phyloP scores from a whole-genome alignment of 2,888 invertebrate species.

The Mesoligia furuncula region DNA sequence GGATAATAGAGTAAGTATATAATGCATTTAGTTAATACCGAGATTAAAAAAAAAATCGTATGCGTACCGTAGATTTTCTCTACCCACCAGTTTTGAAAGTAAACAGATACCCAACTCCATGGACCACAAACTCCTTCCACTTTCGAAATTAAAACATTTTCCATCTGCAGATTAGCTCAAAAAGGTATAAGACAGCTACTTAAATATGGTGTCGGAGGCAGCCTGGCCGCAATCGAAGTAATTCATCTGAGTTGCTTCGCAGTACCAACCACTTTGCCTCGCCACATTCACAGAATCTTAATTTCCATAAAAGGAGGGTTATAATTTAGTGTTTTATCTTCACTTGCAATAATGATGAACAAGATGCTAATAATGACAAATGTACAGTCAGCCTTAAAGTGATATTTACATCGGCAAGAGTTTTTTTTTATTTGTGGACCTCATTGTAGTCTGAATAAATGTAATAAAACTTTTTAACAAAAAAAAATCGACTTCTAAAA shows the following conservation, averaged over 20 bases:
- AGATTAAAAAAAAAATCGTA: neutral
- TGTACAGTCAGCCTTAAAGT: neutral
- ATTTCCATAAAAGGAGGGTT: neutral
- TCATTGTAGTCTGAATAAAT: neutral
- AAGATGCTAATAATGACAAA: neutral
- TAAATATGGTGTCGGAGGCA: conserved; percentile 43
- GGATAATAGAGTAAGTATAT: neutral
- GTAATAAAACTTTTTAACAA: too few relatives aligned
- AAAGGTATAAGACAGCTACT: conserved; percentile 49
- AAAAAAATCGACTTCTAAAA: too few relatives aligned
- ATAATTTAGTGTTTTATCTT: neutral
- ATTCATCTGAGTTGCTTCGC: conserved; percentile 40
- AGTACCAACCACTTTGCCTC: conserved; percentile 7
- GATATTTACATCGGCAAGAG: neutral
- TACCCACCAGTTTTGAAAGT: neutral
- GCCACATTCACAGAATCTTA: neutral
- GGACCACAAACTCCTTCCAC: conserved; percentile 27
- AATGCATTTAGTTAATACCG: neutral
- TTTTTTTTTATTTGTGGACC: neutral
- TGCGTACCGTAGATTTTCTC: neutral
- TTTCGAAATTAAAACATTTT: conserved; percentile 53
- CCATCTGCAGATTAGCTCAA: conserved; percentile 55
- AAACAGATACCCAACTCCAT: conserved; percentile 32
- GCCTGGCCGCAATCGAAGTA: conserved; percentile 49
- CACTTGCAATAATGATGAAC: neutral